Evolutionary conservation across 2,113 vertebrate species (phyloP).

Genomic region (Solenodon paradoxus): DNA sequence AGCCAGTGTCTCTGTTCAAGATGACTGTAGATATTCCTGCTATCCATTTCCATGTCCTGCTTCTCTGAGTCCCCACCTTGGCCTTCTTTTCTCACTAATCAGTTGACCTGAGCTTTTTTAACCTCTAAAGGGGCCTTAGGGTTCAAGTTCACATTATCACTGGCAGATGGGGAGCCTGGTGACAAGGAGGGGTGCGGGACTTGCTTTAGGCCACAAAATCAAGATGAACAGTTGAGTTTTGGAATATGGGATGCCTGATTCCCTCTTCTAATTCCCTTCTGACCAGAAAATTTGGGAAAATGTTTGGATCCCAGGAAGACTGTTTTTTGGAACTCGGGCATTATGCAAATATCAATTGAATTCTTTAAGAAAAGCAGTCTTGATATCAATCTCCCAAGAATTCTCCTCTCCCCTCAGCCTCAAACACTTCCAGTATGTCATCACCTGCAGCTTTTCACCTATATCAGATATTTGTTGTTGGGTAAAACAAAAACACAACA

Average conservation of each 20-base stretch:
- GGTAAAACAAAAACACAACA: background rate
- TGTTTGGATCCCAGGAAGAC: background rate
- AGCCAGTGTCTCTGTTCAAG: background rate
- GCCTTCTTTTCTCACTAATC: background rate
- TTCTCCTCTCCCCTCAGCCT: background rate
- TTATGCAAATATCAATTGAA: background rate
- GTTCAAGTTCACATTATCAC: background rate
- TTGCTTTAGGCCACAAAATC: background rate
- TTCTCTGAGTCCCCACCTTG: background rate
- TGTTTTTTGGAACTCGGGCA: background rate
- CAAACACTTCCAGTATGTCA: background rate
- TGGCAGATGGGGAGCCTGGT: background rate
- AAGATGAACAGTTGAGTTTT: too few relatives aligned
- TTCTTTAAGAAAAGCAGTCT: background rate
- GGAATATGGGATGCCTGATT: background rate
- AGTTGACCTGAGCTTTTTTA: background rate
- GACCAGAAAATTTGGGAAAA: background rate
- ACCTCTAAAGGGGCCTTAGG: background rate
- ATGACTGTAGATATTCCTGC: background rate
- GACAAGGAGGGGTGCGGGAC: background rate
- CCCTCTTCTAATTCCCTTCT: background rate
- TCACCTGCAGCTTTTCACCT: background rate
- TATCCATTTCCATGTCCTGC: accelerated
- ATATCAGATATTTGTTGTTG: background rate
- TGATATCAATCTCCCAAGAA: background rate